Percentiles rank a stretch among this genome's conserved stretches.
Conservation (phyloP, 2,888 invertebrate species). For the Argynnis bischoffii region DNA sequence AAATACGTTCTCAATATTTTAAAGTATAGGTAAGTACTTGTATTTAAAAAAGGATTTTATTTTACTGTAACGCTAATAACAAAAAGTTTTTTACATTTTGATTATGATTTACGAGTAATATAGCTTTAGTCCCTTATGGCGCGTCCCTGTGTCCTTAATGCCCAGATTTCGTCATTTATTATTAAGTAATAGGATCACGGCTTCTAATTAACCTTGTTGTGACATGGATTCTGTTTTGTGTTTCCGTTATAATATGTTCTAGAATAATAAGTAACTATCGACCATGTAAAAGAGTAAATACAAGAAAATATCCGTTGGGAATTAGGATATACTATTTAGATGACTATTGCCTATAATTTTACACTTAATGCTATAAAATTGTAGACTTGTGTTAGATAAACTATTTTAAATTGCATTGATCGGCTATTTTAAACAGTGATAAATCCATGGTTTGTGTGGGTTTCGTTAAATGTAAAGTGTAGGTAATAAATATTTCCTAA, state of each 20-base stretch:
- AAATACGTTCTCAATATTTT: too few species aligned
- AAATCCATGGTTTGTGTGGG: constrained; percentile 14
- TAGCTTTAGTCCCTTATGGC: constrained; percentile 51
- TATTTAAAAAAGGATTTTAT: too few species aligned
- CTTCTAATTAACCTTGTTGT: constrained; percentile 34
- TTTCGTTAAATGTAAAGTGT: background rate
- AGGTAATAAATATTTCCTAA: background rate
- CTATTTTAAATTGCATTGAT: constrained; percentile 12
- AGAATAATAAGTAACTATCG: background rate
- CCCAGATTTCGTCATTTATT: constrained; percentile 59
- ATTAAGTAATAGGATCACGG: constrained; percentile 36
- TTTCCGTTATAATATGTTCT: constrained; percentile 8
- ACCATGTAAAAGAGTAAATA: too few species aligned
- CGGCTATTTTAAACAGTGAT: constrained; percentile 8
- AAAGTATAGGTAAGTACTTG: too few species aligned
- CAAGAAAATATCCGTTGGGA: too few species aligned
- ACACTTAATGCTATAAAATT: constrained; percentile 4
- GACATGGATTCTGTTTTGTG: constrained; percentile 27
- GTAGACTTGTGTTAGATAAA: constrained; percentile 13
- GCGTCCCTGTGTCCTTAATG: constrained; percentile 57
- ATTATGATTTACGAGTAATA: constrained; percentile 25
- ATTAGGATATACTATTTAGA: too few species aligned
- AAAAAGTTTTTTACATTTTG: too few species aligned
- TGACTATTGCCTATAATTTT: background rate
- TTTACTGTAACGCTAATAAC: too few species aligned